Percentiles rank a stretch among this genome's conserved stretches.
Evolutionary conservation across 2,888 invertebrate species (phyloP).

Genomic region (Aricia artaxerxes): DNA sequence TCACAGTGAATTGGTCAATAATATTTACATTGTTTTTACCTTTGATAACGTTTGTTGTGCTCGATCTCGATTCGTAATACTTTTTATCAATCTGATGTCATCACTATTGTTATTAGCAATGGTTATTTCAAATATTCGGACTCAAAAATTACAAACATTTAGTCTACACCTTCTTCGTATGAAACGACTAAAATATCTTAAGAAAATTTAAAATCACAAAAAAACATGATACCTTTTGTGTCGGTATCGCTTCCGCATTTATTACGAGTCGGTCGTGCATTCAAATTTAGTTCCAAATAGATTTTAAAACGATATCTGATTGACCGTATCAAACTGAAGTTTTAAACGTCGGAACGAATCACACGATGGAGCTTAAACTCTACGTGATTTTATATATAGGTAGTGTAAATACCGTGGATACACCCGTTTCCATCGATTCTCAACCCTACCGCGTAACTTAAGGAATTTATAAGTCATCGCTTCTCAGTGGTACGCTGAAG

Average conservation of each 20-base stretch:
- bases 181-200: background rate
- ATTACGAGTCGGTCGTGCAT: constrained; percentile 28
- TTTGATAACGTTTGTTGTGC: constrained; percentile 8
- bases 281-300: constrained; percentile 36
- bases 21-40: constrained; percentile 25
- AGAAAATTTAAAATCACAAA: background rate
- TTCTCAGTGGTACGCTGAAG: background rate
- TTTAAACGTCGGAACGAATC: constrained; percentile 39
- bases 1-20: constrained; percentile 22
- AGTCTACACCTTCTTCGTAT: background rate
- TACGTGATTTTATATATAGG: constrained; percentile 30
- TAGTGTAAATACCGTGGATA: constrained; percentile 22
- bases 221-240: constrained; percentile 3
- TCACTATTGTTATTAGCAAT: background rate
- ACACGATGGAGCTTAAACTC: constrained; percentile 25
- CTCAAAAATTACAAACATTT: background rate
- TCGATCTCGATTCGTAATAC: constrained; percentile 2
- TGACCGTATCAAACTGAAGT: constrained; percentile 36
- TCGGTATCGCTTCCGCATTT: constrained; percentile 23
- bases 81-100: background rate
- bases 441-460: constrained; percentile 10
- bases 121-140: background rate
- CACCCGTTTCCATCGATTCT: background rate
- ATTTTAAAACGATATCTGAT: constrained; percentile 35
- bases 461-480: constrained; percentile 8